Base-by-base conservation (phyloP, 1,140 invertebrate genomes). In the Archivesica marissinica region DNA sequence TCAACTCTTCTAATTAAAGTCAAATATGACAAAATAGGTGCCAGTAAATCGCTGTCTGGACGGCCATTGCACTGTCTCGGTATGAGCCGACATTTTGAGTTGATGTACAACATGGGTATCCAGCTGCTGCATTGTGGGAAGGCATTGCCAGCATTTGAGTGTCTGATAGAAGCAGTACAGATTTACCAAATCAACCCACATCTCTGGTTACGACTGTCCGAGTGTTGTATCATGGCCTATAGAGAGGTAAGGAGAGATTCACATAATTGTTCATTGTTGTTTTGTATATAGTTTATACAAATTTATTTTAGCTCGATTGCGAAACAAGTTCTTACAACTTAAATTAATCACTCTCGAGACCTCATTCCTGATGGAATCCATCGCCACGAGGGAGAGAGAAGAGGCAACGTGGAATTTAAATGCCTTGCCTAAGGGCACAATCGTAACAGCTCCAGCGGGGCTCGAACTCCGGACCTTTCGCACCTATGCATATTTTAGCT, bases 51-150 rank as follows among this genome's bases (percentile, higher is more conserved):
- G 13, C 86, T 94, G 70, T 95, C 94, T 52, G 93, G 93, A 54
- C 94, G 95, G 85, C 95, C 96, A 4, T 89, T 97, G 20, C 95
- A 95, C 83, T 94, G 95, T 25, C 92, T 96, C 44, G 95, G 87
- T 25, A 91, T 92, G 80, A 96, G 95, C 85, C 96, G 96, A 84
- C 92, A 94, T 78, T 96, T 97, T 81, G 96, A 98, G 92, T 95
- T 99, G 76, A 96, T 98, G 91, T 99, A 98, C 92, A 99, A 99
- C 94, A 95, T 99, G 88, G 98, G 98, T 15, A 95, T 99, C 39
- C 95, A 97, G 66, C 94, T 98, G 85, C 94, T 99, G 30, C 96
- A 98, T 90, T 96, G 97, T 50, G 96, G 96, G 56, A 96, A 97
- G 89, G 95, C 97, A 1, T 95, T 95, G 80, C 96, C 96, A 89